Evolutionary conservation across 2,797 vertebrate genomes (phyloP).

Genomic region (Lacerta viridis): DNA sequence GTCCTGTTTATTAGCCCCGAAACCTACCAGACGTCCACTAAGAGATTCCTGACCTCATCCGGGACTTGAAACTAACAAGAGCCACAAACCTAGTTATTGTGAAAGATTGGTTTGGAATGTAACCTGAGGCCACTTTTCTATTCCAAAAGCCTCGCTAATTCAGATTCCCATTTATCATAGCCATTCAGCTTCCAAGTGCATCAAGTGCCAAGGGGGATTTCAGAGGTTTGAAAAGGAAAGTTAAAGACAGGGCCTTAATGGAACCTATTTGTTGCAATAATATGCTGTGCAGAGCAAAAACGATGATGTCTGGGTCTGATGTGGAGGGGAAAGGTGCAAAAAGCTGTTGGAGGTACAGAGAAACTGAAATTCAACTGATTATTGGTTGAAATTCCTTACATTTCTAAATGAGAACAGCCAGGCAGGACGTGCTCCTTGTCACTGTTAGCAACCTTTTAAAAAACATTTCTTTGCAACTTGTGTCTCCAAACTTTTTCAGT

Average conservation of each 20-base stretch:
- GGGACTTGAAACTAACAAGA: constrained; percentile 58
- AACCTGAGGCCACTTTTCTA: constrained; percentile 77
- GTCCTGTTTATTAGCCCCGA: not conserved
- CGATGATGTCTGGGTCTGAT: constrained; percentile 61
- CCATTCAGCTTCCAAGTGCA: constrained; percentile 74
- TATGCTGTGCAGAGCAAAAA: constrained; percentile 65
- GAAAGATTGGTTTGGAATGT: constrained; percentile 73
- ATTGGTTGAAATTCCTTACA: not conserved
- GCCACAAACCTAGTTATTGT: constrained; percentile 50
- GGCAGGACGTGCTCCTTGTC: not conserved
- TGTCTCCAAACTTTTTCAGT: not conserved
- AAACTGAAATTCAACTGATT: not conserved
- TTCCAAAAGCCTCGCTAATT: constrained; percentile 65
- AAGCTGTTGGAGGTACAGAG: not conserved
- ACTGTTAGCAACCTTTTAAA: no score
- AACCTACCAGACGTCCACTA: not conserved
- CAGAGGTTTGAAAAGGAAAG: constrained; percentile 63
- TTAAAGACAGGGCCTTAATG: constrained; percentile 73
- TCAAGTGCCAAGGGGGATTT: constrained; percentile 78
- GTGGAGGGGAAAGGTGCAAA: constrained; percentile 63
- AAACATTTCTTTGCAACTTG: not conserved
- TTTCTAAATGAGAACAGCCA: not conserved
- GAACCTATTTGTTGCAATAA: constrained; percentile 80
- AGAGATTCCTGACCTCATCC: constrained; percentile 64
- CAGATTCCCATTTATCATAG: constrained; percentile 53